phyloP scores from a whole-genome alignment of 2,113 vertebrate species.

The Cyrtonyx montezumae region DNA sequence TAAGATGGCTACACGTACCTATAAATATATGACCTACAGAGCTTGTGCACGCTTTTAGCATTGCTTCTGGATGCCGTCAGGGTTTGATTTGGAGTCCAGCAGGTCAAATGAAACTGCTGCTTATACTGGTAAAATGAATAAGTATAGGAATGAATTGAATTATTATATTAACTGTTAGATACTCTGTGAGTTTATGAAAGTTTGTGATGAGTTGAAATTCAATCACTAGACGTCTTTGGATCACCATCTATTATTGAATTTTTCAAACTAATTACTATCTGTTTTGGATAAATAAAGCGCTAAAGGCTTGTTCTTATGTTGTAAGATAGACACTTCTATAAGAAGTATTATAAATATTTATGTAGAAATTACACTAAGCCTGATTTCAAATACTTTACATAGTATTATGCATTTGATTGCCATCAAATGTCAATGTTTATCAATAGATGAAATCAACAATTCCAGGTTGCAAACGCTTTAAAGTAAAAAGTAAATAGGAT shows the following conservation, averaged over 20 bases:
- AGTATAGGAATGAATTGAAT: not conserved
- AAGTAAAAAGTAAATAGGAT: constrained; percentile 48
- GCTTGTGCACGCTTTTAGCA: not conserved
- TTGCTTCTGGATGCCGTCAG: not conserved
- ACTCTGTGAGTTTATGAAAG: not conserved
- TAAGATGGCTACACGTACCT: not conserved
- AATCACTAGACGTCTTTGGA: not conserved
- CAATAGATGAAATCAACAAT: constrained; percentile 20
- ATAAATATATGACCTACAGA: not conserved
- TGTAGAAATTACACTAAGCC: not conserved
- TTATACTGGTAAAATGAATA: not conserved
- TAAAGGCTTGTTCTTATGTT: not conserved
- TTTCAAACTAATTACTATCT: not conserved
- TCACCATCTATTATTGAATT: not conserved
- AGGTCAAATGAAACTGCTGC: not conserved
- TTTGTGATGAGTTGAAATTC: not conserved
- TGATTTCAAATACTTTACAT: not conserved
- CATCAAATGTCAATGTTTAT: constrained; percentile 40
- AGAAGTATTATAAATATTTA: not conserved
- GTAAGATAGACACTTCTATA: not conserved
- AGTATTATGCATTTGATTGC: not conserved
- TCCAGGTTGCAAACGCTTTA: constrained; percentile 34
- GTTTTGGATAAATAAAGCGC: not conserved
- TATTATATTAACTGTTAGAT: not conserved
- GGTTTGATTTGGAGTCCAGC: not conserved